These are phyloP conservation scores for Patella ulyssiponensis DNA, from an alignment of 2,888 invertebrate species.

Conservation along the genomic window DNA sequence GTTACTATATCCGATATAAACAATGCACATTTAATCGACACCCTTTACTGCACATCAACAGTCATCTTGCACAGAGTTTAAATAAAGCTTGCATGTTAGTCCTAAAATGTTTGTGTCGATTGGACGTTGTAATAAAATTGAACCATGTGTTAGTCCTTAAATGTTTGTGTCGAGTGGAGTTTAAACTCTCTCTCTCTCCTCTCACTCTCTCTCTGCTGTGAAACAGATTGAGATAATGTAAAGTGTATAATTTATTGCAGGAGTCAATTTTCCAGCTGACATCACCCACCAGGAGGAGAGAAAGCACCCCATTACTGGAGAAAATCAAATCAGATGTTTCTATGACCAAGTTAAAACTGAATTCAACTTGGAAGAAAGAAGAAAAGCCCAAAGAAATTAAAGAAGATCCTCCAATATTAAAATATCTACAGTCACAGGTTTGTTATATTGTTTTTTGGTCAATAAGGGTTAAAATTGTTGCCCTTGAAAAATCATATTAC, in stretches of 20 bases:
- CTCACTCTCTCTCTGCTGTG: not conserved
- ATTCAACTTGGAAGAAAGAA: conserved; percentile 61
- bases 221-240: not conserved
- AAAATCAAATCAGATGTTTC: conserved; percentile 69
- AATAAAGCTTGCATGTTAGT: too few relatives aligned
- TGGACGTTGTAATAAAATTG: not conserved
- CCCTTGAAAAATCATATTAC: too few relatives aligned
- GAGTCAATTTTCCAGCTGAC: conserved; percentile 73
- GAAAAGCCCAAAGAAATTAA: conserved; percentile 75
- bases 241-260: conserved; percentile 43
- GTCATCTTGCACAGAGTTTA: too few relatives aligned
- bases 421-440: conserved; percentile 83
- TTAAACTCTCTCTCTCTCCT: not conserved
- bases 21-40: too few relatives aligned
- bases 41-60: too few relatives aligned
- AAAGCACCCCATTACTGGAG: conserved; percentile 73
- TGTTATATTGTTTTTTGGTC: conserved; percentile 18
- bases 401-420: conserved; percentile 78
- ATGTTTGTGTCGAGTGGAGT: too few relatives aligned
- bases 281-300: conserved; percentile 84
- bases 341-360: conserved; percentile 63
- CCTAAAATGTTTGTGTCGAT: not conserved
- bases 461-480: too few relatives aligned
- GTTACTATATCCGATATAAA: too few relatives aligned
- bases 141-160: too few relatives aligned